Evolutionary conservation across 23 tunicate species (phyloP).

Genomic region (Ciona savignyi): DNA sequence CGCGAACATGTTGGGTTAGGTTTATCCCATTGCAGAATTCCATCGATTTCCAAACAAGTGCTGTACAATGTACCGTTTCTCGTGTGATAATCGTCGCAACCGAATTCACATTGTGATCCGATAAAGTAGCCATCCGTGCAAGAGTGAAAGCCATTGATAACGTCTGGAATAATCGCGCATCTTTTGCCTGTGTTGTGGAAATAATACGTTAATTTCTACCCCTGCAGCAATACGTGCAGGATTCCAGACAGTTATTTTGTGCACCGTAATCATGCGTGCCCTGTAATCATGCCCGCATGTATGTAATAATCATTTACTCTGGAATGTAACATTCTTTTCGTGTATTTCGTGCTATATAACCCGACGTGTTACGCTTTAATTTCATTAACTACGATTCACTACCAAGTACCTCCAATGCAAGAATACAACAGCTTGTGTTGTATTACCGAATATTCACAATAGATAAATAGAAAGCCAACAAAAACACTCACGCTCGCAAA

Average conservation of each 20-base stretch:
- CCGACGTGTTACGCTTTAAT: too few relatives aligned
- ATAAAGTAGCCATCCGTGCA: constrained; percentile 16
- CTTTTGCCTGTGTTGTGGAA: background rate
- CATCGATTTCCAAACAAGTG: constrained; percentile 17
- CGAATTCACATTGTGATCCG: constrained; percentile 25
- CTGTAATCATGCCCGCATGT: too few relatives aligned
- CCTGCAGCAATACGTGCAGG: too few relatives aligned
- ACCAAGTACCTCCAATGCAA: too few relatives aligned
- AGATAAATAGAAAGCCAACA: too few relatives aligned
- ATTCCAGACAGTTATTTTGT: too few relatives aligned
- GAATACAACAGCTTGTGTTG: too few relatives aligned
- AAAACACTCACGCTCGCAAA: background rate
- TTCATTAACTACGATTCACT: too few relatives aligned
- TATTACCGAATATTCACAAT: too few relatives aligned
- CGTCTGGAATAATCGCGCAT: background rate
- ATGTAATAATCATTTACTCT: too few relatives aligned
- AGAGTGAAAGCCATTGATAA: constrained; percentile 4
- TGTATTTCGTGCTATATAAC: background rate
- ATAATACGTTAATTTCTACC: too few relatives aligned
- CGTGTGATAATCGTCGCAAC: constrained; percentile 18
- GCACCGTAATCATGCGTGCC: too few relatives aligned
- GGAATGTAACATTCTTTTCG: background rate
- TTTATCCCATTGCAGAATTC: background rate
- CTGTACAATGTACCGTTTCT: background rate
- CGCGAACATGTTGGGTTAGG: background rate